Percentiles rank a stretch among this genome's conserved stretches.
phyloP scores from a whole-genome alignment of 2,888 invertebrate species.

The Heliconius hortense region DNA sequence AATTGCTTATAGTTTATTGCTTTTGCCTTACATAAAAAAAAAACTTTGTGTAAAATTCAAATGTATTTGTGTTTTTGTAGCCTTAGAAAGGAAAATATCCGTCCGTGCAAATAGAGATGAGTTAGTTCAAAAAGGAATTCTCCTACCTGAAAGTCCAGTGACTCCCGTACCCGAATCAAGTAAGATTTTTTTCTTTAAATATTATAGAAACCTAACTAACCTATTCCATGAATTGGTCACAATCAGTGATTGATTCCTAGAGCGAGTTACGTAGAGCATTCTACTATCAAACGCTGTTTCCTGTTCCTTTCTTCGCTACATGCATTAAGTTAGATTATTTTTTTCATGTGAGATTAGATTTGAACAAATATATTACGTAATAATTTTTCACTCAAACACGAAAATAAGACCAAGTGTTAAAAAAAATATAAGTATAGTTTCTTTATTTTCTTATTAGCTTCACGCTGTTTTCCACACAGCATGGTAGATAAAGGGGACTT shows the following conservation, averaged over 20 bases:
- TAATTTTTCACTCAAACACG: background rate
- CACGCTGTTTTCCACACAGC: too few species aligned
- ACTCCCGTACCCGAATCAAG: constrained; percentile 92
- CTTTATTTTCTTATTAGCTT: too few species aligned
- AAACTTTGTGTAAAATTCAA: background rate
- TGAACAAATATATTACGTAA: background rate
- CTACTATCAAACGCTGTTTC: background rate
- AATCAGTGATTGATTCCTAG: background rate
- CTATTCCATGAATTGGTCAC: background rate
- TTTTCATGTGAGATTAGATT: background rate
- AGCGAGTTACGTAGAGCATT: background rate
- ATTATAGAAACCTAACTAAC: background rate
- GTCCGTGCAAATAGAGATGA: constrained; percentile 98
- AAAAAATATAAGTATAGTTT: too few species aligned
- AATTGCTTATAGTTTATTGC: background rate
- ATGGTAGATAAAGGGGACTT: too few species aligned
- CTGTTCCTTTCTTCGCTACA: too few species aligned
- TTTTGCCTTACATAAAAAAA: background rate
- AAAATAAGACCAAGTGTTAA: background rate
- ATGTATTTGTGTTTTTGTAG: constrained; percentile 73
- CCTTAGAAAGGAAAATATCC: constrained; percentile 98
- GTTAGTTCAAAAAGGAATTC: constrained; percentile 97
- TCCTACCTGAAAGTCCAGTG: constrained; percentile 93
- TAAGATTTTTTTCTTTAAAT: constrained; percentile 66
- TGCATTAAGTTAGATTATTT: background rate